phyloP scores from a whole-genome alignment of 2,113 vertebrate genomes.

The Pelusios castaneus region DNA sequence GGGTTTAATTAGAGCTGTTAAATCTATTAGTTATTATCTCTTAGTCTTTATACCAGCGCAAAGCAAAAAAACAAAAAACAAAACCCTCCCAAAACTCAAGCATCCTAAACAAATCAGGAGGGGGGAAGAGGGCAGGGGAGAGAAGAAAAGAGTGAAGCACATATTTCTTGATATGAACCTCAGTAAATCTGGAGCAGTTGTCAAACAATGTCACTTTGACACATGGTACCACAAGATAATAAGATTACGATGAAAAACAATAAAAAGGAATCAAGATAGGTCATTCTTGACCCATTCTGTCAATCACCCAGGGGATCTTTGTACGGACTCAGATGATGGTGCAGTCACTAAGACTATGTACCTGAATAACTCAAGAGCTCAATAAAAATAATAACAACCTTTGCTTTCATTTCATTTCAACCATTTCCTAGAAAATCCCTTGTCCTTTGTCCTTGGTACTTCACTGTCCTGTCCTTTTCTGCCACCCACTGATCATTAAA shows the following conservation, averaged over 20 bases:
- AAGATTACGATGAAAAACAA: constrained; percentile 60
- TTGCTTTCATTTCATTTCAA: background rate
- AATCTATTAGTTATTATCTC: background rate
- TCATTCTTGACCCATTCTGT: constrained; percentile 36
- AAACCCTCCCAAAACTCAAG: background rate
- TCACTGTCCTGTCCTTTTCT: background rate
- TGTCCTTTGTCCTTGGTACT: background rate
- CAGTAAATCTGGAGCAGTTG: constrained; percentile 47
- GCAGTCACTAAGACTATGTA: background rate
- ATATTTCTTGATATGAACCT: constrained; percentile 8
- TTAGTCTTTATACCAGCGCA: background rate
- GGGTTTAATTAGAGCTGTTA: background rate
- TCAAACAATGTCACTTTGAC: constrained; percentile 66
- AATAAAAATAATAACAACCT: background rate
- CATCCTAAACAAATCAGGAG: background rate
- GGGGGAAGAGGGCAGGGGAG: background rate
- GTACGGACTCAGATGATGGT: constrained; percentile 28
- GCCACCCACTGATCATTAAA: background rate
- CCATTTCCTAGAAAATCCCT: constrained; percentile 4
- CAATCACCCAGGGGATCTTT: constrained; percentile 26
- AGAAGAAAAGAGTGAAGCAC: constrained; percentile 9
- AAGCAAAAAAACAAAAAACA: background rate
- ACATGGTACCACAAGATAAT: constrained; percentile 50
- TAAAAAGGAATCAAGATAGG: constrained; percentile 52
- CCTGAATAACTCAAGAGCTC: constrained; percentile 49